Conservation (phyloP, 2,113 vertebrate genomes). For the Pavo muticus region DNA sequence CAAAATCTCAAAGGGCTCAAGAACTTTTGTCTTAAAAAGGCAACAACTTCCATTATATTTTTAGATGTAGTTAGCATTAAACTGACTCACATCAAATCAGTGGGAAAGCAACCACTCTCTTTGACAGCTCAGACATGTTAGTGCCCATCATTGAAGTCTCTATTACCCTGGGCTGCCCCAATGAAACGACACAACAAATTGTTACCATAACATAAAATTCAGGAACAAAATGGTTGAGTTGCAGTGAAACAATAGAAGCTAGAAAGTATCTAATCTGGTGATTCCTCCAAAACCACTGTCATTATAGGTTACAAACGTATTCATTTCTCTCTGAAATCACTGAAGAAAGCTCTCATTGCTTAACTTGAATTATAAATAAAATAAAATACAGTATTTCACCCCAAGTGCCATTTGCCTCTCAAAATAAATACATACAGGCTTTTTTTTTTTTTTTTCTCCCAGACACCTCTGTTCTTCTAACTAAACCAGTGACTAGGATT, state of each 20-base stretch:
- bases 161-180: neutral
- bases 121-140: neutral
- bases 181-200: neutral
- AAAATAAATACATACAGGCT: neutral
- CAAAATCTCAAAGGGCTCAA: neutral
- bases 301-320: neutral
- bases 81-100: neutral
- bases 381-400: neutral
- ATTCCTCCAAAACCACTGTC: neutral
- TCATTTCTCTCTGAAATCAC: neutral
- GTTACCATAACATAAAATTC: neutral
- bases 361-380: neutral
- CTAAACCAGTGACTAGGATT: neutral
- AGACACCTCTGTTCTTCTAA: neutral
- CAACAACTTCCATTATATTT: neutral
- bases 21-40: neutral
- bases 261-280: neutral
- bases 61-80: neutral
- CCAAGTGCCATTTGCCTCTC: neutral
- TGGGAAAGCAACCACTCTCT: neutral
- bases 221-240: constrained; percentile 15
- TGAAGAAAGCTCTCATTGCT: neutral
- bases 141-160: neutral
- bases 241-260: neutral
- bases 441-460: rapidly evolving